Base-by-base conservation (phyloP, 2,113 vertebrate genomes). In the Hypocryptadius cinnamomeus region DNA sequence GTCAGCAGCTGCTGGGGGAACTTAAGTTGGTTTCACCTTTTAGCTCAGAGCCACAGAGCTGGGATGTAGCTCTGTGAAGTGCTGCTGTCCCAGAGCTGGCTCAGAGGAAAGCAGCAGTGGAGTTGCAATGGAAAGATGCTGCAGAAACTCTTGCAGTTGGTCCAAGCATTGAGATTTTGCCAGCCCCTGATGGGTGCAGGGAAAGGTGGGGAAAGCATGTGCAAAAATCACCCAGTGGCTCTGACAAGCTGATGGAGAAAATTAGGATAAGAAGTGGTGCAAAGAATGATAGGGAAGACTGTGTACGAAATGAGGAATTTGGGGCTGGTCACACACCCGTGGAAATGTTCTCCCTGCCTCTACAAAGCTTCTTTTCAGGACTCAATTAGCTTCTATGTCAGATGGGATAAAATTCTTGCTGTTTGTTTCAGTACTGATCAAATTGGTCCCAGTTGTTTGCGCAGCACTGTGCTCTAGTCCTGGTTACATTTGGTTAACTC, bases 401-500 rank as follows among this genome's bases (percentile, higher is more conserved):
- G 31, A 20, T 10, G 18, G 72, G 69, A 84, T 65, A 40, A 65
- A 89, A 74, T 17, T 45, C 17, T n/a, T 80, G 60, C 28, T 71
- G 15, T 78, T 87, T 76, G 30, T 63, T 92, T 84, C 40, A 24
- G 16, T 76, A 80, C 81, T 66, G 45, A 64, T 71, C 60, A 60
- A 33, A 63, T 40, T 19, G 53, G 39, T 85, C 39, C 61, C 47
- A 69, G 60, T 68, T 15, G 5, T 79, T 83, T 74, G 76, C 0
- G 0, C 51, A 69, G 78, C 35, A n/a, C 45, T 57, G 2, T 68
- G 47, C 6, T 9, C 60, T 35, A 61, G 79, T 60, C 31, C 81
- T 45, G 37, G 47, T 82, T 82, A 35, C 2, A 4, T 77, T 90
- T 93, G 51, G 71, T 92, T 92, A 86, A 89, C 66, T 93, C 77